Evolutionary conservation across 53 echinoderm and acorn worm genomes (phyloP).

Genomic region (Temnopleurus reevesii): DNA sequence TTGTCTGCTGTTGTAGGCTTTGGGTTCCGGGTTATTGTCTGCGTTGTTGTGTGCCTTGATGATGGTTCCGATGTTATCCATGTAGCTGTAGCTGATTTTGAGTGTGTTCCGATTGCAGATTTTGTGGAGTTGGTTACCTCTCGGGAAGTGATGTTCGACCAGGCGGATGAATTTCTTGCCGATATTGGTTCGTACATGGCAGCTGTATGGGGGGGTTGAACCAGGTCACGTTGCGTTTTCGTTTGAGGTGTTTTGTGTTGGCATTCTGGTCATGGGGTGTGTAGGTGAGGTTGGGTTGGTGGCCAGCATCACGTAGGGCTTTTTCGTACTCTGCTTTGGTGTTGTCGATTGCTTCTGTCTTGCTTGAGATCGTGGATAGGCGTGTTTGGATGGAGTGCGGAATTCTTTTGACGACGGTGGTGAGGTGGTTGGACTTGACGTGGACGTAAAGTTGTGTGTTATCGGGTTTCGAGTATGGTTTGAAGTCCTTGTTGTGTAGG

Average conservation of each 20-base stretch:
- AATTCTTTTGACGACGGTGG: constrained; percentile 18
- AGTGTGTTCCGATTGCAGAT: constrained; percentile 44
- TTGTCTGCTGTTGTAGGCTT: no score
- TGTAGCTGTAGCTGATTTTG: constrained; percentile 53
- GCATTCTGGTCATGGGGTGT: constrained; percentile 1
- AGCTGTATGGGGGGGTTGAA: constrained; percentile 26
- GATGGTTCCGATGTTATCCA: constrained; percentile 18
- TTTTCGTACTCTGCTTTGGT: constrained; percentile 54
- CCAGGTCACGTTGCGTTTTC: constrained; percentile 19
- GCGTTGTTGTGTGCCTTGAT: constrained; percentile 31
- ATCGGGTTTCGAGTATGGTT: constrained; percentile 36
- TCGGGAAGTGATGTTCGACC: neutral
- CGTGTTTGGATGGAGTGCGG: constrained; percentile 48
- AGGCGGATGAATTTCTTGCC: constrained; percentile 3
- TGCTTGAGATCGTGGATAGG: constrained; percentile 44
- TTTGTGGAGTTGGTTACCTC: constrained; percentile 22
- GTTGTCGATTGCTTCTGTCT: constrained; percentile 20
- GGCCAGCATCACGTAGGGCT: constrained; percentile 51
- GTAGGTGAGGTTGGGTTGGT: constrained; percentile 9
- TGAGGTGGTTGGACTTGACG: constrained; percentile 51
- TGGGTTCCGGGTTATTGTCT: no score
- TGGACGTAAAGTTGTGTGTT: constrained; percentile 52
- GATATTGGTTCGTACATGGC: neutral
- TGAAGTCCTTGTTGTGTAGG: constrained; percentile 15
- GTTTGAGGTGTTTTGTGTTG: neutral